Percentiles rank a stretch among this genome's conserved stretches.
These are phyloP conservation scores for Triops longicaudatus DNA, from an alignment of 1,140 invertebrate genomes.

Conservation along the genomic window DNA sequence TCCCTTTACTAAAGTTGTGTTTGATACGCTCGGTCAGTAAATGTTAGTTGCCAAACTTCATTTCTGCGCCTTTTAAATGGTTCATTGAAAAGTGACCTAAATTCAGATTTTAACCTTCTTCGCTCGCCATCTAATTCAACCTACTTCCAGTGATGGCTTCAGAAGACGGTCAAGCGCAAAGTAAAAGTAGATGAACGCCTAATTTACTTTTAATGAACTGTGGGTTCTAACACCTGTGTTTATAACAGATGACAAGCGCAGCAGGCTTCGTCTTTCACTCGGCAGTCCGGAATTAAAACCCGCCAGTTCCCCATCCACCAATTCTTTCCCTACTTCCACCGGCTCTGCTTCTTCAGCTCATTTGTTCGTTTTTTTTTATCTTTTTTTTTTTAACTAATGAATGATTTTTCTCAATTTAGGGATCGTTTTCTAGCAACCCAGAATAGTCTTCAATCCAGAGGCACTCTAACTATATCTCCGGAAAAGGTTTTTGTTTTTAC, in stretches of 20 bases:
- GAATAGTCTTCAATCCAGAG: slow-evolving; percentile 2
- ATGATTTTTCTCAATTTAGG: slow-evolving; percentile 32
- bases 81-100: background rate
- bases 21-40: background rate
- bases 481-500: slow-evolving; percentile 28
- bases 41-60: background rate
- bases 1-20: background rate
- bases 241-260: background rate
- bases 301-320: background rate
- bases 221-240: background rate
- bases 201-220: background rate
- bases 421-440: slow-evolving; percentile 64
- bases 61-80: background rate
- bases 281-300: background rate
- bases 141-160: background rate
- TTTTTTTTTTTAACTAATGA: slow-evolving; percentile 18
- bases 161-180: background rate
- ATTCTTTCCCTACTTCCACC: background rate
- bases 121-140: background rate
- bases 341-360: slow-evolving; percentile 4
- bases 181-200: background rate
- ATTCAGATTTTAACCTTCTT: background rate
- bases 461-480: background rate
- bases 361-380: slow-evolving; percentile 6
- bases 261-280: background rate